A percentile compares a stretch with the other conserved stretches of the same genome.
Conservation (phyloP, 2,113 vertebrate species). For the Hiodon tergisus region DNA sequence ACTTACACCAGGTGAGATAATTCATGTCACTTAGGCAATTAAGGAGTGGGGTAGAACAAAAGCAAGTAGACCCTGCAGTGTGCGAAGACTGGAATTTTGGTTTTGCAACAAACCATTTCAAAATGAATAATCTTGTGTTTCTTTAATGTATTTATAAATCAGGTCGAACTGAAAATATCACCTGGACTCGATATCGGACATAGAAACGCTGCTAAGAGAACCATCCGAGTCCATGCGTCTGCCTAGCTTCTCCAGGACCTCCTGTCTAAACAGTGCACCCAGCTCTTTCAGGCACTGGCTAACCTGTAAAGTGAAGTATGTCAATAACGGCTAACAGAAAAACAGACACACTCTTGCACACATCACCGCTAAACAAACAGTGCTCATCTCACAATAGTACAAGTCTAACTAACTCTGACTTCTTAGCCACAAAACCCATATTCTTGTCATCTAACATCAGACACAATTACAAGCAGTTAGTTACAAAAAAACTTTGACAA, state of each 20-base stretch:
- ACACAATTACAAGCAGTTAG: not conserved
- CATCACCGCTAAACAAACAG: not conserved
- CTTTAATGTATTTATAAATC: not conserved
- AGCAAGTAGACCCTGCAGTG: no score
- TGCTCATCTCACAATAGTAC: not conserved
- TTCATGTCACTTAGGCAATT: no score
- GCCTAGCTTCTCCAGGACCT: slow-evolving; percentile 59
- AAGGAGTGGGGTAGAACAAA: no score
- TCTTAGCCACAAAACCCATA: not conserved
- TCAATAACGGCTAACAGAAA: slow-evolving; percentile 7
- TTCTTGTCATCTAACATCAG: not conserved
- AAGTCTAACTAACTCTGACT: not conserved
- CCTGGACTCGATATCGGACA: slow-evolving; percentile 86
- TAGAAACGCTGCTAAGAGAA: slow-evolving; percentile 56
- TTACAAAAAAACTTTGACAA: no score
- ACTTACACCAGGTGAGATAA: no score
- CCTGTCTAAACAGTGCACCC: slow-evolving; percentile 44
- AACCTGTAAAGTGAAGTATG: slow-evolving; percentile 34
- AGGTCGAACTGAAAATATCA: slow-evolving; percentile 35
- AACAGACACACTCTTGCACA: not conserved
- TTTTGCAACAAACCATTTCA: not conserved
- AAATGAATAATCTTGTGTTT: not conserved
- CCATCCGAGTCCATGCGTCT: slow-evolving; percentile 40
- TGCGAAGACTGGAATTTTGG: not conserved
- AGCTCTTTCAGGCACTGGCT: slow-evolving; percentile 62